phyloP scores from a whole-genome alignment of 2,113 vertebrate genomes.

The Sylvilagus bachmani region DNA sequence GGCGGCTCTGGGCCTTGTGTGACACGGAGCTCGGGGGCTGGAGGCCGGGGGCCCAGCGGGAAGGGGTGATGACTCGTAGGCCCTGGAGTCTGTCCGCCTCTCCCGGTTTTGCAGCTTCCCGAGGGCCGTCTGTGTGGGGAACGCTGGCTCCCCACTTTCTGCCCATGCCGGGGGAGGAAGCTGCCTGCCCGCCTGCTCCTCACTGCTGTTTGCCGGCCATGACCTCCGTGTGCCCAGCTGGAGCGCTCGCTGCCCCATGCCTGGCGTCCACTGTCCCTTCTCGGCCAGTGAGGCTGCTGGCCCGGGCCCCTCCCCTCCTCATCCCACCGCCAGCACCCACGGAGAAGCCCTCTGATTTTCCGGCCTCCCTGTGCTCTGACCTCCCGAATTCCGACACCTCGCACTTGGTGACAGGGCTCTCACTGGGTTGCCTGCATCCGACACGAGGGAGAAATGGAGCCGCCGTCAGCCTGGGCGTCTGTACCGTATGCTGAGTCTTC shows the following conservation, averaged over 20 bases:
- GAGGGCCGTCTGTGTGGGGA: not conserved
- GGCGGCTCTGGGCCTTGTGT: not conserved
- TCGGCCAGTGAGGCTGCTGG: not conserved
- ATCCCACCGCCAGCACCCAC: accelerated
- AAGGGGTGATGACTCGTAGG: not conserved
- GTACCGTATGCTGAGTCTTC: not conserved
- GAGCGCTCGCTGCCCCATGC: not conserved
- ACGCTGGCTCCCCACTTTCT: not conserved
- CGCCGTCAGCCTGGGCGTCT: not conserved
- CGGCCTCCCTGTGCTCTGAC: not conserved
- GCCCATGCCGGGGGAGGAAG: not conserved
- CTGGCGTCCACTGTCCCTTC: not conserved
- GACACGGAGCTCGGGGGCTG: not conserved
- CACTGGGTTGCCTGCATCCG: not conserved
- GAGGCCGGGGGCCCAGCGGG: not conserved
- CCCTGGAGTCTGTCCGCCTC: not conserved
- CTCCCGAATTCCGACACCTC: not conserved
- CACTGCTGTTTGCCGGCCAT: no score
- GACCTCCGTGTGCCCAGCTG: no score
- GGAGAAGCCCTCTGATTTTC: accelerated
- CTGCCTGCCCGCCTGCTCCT: no score
- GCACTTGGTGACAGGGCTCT: not conserved
- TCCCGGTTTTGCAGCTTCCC: not conserved
- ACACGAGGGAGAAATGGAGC: not conserved
- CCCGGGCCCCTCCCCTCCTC: not conserved